Evolutionary conservation across 1,140 invertebrate genomes (phyloP).

Genomic region (Muscidifurax raptorellus): DNA sequence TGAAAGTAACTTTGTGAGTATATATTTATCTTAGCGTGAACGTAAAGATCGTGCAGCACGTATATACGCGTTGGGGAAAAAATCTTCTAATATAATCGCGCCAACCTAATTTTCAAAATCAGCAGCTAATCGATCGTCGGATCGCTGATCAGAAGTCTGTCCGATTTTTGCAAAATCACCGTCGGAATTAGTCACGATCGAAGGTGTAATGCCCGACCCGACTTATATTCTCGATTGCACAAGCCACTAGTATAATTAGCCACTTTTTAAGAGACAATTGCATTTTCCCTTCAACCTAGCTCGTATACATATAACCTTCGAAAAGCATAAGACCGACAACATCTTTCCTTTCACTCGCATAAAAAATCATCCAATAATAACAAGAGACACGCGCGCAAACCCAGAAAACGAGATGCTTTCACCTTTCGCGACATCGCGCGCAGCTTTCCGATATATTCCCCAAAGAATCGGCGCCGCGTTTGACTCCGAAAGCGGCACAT

Average conservation of each 20-base stretch:
- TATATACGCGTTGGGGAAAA: too few species aligned
- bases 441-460: not conserved
- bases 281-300: not conserved
- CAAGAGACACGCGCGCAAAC: not conserved
- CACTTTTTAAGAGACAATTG: not conserved
- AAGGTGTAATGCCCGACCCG: not conserved
- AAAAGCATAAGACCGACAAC: not conserved
- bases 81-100: too few species aligned
- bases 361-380: not conserved
- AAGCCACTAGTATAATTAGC: not conserved
- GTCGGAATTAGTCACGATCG: not conserved
- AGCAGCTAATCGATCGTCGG: too few species aligned
- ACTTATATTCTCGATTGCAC: not conserved
- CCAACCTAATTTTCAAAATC: too few species aligned
- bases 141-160: too few species aligned
- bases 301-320: not conserved
- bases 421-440: not conserved
- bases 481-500: not conserved
- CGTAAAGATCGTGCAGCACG: too few species aligned
- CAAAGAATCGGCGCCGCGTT: not conserved
- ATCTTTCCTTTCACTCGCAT: not conserved
- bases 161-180: not conserved
- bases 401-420: not conserved
- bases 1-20: not conserved
- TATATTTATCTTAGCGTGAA: not conserved